phyloP scores from a whole-genome alignment of 2,113 vertebrate genomes.

The Nothocercus nigrocapillus region DNA sequence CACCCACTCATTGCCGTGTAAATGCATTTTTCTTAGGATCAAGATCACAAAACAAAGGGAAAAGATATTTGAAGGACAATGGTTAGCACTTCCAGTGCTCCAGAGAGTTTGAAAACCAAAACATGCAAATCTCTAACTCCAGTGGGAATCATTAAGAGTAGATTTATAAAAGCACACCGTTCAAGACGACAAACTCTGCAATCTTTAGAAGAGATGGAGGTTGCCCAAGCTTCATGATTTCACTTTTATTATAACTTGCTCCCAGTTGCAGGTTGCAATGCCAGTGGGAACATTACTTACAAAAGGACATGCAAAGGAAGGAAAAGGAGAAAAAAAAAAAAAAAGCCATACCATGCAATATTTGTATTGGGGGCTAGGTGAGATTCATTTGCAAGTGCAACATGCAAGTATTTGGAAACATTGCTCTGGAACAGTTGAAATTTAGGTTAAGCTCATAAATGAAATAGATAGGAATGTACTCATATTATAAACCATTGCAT shows the following conservation, averaged over 20 bases:
- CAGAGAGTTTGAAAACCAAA: neutral
- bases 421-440: slow-evolving; percentile 6
- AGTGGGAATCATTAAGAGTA: neutral
- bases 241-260: neutral
- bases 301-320: neutral
- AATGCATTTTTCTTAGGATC: neutral
- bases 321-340: neutral
- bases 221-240: neutral
- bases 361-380: neutral
- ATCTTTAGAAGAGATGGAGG: neutral
- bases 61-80: neutral
- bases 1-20: neutral
- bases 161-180: neutral
- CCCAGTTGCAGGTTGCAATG: neutral
- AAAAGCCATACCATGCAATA: neutral
- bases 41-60: neutral
- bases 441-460: slow-evolving; percentile 30
- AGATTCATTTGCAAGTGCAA: neutral
- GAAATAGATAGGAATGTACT: neutral
- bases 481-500: slow-evolving; percentile 4
- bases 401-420: neutral
- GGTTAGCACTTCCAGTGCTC: neutral
- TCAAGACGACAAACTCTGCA: neutral
- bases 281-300: accelerated
- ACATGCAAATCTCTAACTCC: neutral